Conservation (phyloP, 2,888 invertebrate genomes). For the Druceiella hillmani region DNA sequence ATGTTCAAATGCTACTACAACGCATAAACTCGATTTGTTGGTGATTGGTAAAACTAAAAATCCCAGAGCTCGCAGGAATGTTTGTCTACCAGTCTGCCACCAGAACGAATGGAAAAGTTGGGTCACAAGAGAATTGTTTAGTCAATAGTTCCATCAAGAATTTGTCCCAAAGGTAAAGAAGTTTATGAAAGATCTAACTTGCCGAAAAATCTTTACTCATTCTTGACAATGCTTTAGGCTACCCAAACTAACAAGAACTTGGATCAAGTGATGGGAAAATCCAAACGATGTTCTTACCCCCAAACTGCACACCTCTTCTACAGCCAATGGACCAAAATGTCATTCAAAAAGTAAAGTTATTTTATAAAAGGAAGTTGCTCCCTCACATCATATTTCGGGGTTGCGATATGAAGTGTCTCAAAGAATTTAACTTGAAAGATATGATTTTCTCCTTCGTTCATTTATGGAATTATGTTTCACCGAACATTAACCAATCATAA, state of each 20-base stretch:
- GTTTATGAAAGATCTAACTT: slow-evolving; percentile 26
- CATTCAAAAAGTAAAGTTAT: slow-evolving; percentile 26
- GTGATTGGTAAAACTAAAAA: slow-evolving; percentile 26
- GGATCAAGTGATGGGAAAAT: slow-evolving; percentile 27
- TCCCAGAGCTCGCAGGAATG: too few relatives aligned
- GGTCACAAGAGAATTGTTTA: slow-evolving; percentile 26
- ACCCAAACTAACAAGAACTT: slow-evolving; percentile 27
- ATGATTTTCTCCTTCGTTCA: too few relatives aligned
- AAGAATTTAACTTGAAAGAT: too few relatives aligned
- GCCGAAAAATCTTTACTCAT: slow-evolving; percentile 25
- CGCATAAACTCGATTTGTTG: slow-evolving; percentile 24
- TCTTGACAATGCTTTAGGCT: slow-evolving; percentile 27
- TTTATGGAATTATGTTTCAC: too few relatives aligned
- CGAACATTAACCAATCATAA: too few relatives aligned
- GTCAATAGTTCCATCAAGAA: slow-evolving; percentile 26
- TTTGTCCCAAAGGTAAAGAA: slow-evolving; percentile 25
- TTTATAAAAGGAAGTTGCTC: too few relatives aligned
- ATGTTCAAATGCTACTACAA: slow-evolving; percentile 28
- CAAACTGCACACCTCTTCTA: slow-evolving; percentile 25
- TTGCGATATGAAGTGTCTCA: slow-evolving; percentile 23
- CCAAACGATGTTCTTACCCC: slow-evolving; percentile 27
- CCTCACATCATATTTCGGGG: slow-evolving; percentile 25
- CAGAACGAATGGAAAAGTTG: slow-evolving; percentile 21
- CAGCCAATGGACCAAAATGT: slow-evolving; percentile 28
- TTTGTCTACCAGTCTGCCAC: slow-evolving; percentile 23